phyloP scores from a whole-genome alignment of 1,140 invertebrate species.

The honey bee (Apis mellifera) region DNA sequence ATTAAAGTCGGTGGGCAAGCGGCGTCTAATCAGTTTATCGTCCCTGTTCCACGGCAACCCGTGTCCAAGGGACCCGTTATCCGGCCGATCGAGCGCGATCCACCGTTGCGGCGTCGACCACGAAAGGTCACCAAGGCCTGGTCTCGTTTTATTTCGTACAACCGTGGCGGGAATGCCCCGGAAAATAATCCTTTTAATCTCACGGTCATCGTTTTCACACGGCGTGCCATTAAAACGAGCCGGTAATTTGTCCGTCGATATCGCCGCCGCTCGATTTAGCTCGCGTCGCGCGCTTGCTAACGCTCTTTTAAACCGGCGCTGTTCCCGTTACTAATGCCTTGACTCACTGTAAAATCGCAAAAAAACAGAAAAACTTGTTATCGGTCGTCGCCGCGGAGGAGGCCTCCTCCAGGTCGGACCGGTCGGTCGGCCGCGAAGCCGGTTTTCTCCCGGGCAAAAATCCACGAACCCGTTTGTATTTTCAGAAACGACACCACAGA shows the following conservation, averaged over 20 bases:
- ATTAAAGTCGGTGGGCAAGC: too few relatives aligned
- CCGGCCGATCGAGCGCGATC: constrained; percentile 53
- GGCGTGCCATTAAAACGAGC: constrained; percentile 64
- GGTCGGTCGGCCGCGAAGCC: constrained; percentile 32
- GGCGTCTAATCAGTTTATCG: constrained; percentile 1
- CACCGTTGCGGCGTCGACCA: constrained; percentile 13
- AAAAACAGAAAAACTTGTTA: constrained; percentile 47
- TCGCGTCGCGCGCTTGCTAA: constrained; percentile 18
- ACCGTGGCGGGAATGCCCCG: constrained; percentile 12
- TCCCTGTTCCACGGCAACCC: not conserved
- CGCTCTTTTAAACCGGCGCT: not conserved
- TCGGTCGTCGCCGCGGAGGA: constrained; percentile 32
- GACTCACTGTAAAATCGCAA: constrained; percentile 41
- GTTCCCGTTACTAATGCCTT: constrained; percentile 54
- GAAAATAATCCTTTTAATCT: constrained; percentile 63
- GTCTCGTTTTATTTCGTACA: constrained; percentile 48
- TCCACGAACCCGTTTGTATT: constrained; percentile 53
- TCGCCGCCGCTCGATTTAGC: constrained; percentile 47
- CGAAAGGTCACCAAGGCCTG: constrained; percentile 14
- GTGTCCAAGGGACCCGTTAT: constrained; percentile 41
- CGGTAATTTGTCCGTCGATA: constrained; percentile 70
- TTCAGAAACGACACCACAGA: constrained; percentile 25
- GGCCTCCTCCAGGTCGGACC: constrained; percentile 14
- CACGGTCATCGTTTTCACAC: constrained; percentile 71
- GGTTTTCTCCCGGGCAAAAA: constrained; percentile 56